Conservation (phyloP, 2,888 invertebrate species). For the Hydraecia micacea region DNA sequence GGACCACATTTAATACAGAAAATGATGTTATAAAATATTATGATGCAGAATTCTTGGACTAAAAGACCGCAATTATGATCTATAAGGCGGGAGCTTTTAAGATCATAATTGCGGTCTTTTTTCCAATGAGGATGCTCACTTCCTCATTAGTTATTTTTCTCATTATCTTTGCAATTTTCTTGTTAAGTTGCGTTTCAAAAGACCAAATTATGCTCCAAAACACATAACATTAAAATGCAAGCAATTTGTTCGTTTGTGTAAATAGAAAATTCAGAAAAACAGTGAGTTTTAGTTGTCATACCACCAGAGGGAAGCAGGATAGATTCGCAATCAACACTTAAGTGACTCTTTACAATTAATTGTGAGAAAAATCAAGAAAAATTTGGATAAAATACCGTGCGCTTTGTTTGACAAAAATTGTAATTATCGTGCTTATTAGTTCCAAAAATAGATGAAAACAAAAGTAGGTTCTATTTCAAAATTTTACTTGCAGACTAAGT, state of each 20-base stretch:
- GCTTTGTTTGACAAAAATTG: slow-evolving; percentile 56
- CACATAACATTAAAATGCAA: slow-evolving; percentile 82
- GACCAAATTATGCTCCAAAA: slow-evolving; percentile 76
- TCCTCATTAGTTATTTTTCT: slow-evolving; percentile 1
- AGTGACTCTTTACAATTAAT: slow-evolving; percentile 77
- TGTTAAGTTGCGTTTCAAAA: slow-evolving; percentile 29
- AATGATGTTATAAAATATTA: not conserved
- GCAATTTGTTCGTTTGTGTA: slow-evolving; percentile 78
- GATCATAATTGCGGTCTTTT: too few species aligned
- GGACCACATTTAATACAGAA: not conserved
- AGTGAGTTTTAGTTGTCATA: slow-evolving; percentile 73
- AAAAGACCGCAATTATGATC: not conserved
- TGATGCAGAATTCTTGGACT: not conserved
- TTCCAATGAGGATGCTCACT: too few species aligned
- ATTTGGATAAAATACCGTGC: slow-evolving; percentile 38
- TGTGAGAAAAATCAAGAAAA: slow-evolving; percentile 39
- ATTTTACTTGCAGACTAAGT: slow-evolving; percentile 36
- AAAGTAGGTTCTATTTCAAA: not conserved
- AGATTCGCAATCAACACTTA: slow-evolving; percentile 79
- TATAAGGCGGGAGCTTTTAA: too few species aligned
- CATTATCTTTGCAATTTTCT: not conserved
- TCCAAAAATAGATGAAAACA: not conserved
- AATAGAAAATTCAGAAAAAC: slow-evolving; percentile 76
- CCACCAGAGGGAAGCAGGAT: slow-evolving; percentile 81
- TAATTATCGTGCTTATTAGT: slow-evolving; percentile 7